Base-by-base conservation (phyloP, 2,797 vertebrate genomes). In the Danionella dracula region DNA sequence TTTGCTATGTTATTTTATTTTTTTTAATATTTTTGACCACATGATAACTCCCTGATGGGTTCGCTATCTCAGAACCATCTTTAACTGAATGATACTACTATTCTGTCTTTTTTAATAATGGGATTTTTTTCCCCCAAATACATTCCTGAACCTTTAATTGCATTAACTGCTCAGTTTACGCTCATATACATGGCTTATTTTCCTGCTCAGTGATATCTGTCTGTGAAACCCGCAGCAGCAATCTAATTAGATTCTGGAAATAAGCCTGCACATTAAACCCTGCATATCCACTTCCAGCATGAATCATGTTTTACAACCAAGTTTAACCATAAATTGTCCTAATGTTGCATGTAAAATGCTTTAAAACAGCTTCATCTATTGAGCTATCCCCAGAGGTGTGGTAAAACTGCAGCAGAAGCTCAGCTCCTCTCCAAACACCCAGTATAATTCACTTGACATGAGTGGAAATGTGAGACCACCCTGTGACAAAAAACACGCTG, bases 381-480 rank as follows among this genome's bases (percentile, higher is more conserved):
- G 27, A 42, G 46, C 40, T 50, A 40, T 51, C 17, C 15, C 35
- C 23, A 32, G 51, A 51, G 23, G 48, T 31, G 16, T 15, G 21
- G 35, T 41, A 20, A 32, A 41, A 20, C 6, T 40, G 7, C 9
- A 17, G n/a, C 34, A 61, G 34, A 19, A n/a, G 13, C 41, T 44
- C 20, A 57, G 21, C 29, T 48, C 2, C 37, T 42, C 38, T 48
- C 34, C 23, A 51, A 44, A 59, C 19, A 42, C 17, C 40, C n/a
- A 17, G 11, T 42, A 20, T 45, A 54, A 35, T 65, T 54, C 20
- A 44, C 13, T 37, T 27, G 19, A 34, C 49, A 64, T 6, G 17
- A 17, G 40, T 54, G 50, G 62, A 65, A 65, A 65, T 65, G 13
- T 65, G 31, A 59, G 61, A 48, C 50, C 35, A 17, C 38, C 20